Percentiles rank a stretch among this genome's conserved stretches.
phyloP scores from a whole-genome alignment of 2,113 vertebrate species.

The Amphiprion percula region DNA sequence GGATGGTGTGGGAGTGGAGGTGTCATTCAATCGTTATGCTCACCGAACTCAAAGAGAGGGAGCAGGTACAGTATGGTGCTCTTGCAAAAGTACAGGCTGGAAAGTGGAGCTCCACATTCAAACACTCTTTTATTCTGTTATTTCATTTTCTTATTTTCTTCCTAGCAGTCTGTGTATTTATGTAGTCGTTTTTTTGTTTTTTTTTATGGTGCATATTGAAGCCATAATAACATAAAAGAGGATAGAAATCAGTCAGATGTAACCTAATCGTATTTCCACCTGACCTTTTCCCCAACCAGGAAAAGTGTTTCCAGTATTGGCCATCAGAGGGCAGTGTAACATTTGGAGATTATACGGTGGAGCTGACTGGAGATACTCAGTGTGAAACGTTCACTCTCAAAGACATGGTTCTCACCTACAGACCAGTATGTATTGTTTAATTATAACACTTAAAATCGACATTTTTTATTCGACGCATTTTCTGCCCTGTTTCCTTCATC shows the following conservation, averaged over 20 bases:
- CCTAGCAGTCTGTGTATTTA: constrained; percentile 13
- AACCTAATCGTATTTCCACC: constrained; percentile 41
- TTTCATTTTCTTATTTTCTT: neutral
- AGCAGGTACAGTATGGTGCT: constrained; percentile 85
- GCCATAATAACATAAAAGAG: constrained; percentile 10
- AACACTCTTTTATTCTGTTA: constrained; percentile 9
- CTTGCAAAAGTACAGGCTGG: constrained; percentile 37
- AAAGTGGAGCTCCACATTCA: constrained; percentile 40
- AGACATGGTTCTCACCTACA: constrained; percentile 80
- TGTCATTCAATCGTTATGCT: constrained; percentile 94
- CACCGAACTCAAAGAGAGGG: constrained; percentile 95
- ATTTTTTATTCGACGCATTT: neutral
- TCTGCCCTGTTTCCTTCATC: neutral
- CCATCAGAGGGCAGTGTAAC: constrained; percentile 87
- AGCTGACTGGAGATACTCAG: constrained; percentile 87
- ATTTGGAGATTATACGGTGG: constrained; percentile 88
- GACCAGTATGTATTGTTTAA: constrained; percentile 63
- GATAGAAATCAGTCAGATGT: constrained; percentile 32
- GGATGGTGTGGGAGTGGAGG: constrained; percentile 96
- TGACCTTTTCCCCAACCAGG: constrained; percentile 80
- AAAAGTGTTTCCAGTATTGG: constrained; percentile 97
- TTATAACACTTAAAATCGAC: neutral
- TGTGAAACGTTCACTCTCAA: constrained; percentile 90
- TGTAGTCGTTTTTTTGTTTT: constrained; percentile 30
- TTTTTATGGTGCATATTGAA: neutral